Percentiles rank a stretch among this genome's conserved stretches.
phyloP scores from a whole-genome alignment of 1,140 invertebrate species.

The Calliphora vicina region DNA sequence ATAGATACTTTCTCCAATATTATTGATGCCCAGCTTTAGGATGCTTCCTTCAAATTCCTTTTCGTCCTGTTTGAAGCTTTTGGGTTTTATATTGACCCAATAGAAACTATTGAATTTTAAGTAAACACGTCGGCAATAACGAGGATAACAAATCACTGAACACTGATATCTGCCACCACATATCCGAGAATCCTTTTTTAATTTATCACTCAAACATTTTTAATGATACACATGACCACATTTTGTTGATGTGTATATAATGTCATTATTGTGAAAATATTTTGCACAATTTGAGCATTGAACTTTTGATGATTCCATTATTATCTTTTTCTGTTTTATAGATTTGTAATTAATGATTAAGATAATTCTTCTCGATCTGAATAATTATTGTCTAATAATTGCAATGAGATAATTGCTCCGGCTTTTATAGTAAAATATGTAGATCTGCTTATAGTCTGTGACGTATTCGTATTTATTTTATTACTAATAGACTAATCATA shows the following conservation, averaged over 20 bases:
- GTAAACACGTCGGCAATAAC: neutral
- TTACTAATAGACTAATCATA: too few relatives aligned
- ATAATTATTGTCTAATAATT: too few relatives aligned
- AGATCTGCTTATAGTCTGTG: too few relatives aligned
- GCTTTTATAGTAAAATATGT: too few relatives aligned
- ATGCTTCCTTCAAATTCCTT: neutral
- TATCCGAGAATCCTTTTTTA: neutral
- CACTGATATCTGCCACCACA: neutral
- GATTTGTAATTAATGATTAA: too few relatives aligned
- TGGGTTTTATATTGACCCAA: neutral
- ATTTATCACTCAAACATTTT: neutral
- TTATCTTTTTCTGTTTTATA: too few relatives aligned
- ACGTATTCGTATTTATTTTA: too few relatives aligned
- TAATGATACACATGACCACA: neutral
- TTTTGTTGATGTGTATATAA: neutral
- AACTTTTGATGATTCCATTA: too few relatives aligned
- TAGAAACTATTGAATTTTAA: neutral
- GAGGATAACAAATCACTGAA: neutral
- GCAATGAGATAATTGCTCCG: too few relatives aligned
- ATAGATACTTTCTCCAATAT: neutral
- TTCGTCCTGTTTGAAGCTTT: neutral
- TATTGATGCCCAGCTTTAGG: neutral
- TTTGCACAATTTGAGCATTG: too few relatives aligned
- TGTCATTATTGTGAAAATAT: too few relatives aligned
- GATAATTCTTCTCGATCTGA: too few relatives aligned